Percentiles rank a stretch among this genome's conserved stretches.
Conservation (phyloP, 2,113 vertebrate genomes). For the Dicaeum eximium region DNA sequence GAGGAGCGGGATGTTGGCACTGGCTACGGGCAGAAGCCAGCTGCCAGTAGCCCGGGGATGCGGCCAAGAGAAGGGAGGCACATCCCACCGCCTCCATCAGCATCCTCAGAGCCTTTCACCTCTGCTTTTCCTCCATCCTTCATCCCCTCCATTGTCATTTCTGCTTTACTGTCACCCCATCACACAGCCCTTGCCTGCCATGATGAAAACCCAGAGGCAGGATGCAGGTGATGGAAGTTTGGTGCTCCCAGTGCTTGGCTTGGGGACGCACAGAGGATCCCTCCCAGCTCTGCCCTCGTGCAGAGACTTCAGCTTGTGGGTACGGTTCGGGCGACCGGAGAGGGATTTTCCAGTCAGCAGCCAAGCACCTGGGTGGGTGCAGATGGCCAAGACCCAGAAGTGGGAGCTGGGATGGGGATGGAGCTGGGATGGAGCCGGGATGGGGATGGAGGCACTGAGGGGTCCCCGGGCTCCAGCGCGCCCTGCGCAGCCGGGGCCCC, state of each 20-base stretch:
- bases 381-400: background rate
- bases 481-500: background rate
- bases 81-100: background rate
- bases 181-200: accelerated
- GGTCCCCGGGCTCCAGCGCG: background rate
- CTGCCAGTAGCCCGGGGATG: conserved; percentile 27
- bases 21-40: conserved; percentile 53
- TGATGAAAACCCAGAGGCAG: background rate
- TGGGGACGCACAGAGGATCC: background rate
- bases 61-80: background rate
- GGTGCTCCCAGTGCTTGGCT: accelerated
- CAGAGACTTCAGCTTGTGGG: background rate
- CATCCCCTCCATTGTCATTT: background rate
- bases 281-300: background rate
- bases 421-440: background rate
- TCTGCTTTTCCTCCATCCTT: background rate
- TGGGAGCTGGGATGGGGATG: background rate
- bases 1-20: background rate
- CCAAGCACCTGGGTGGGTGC: background rate
- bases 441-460: background rate
- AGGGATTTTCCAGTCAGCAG: background rate
- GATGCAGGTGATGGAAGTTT: background rate
- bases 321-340: accelerated
- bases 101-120: background rate
- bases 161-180: background rate